Percentiles rank a stretch among this genome's conserved stretches.
These are phyloP conservation scores for Mylabris sibirica DNA, from an alignment of 2,888 invertebrate genomes.

Conservation along the genomic window DNA sequence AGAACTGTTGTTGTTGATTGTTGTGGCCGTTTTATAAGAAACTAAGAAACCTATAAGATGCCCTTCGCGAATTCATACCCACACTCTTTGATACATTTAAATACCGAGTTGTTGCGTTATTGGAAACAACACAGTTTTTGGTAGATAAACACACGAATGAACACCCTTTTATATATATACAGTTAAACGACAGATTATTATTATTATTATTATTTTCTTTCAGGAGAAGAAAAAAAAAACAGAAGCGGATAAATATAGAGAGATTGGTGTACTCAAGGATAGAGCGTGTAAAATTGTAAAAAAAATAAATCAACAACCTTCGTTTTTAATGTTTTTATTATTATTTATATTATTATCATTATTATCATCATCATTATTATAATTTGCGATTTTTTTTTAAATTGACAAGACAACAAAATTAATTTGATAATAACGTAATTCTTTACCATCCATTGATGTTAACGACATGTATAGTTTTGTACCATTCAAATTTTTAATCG, in stretches of 20 bases:
- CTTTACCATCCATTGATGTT: slow-evolving; percentile 11
- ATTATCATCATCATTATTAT: not conserved
- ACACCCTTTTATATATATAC: slow-evolving; percentile 8
- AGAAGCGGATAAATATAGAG: not conserved
- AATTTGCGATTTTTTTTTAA: not conserved
- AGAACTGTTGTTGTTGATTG: not conserved
- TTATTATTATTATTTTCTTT: not conserved
- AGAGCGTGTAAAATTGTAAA: not conserved
- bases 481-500: not conserved
- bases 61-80: slow-evolving; percentile 11
- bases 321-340: not conserved
- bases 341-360: not conserved
- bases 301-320: not conserved
- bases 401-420: not conserved
- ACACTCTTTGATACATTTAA: slow-evolving; percentile 5
- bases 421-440: slow-evolving; percentile 22
- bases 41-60: not conserved
- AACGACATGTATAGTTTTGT: not conserved
- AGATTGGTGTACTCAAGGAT: not conserved
- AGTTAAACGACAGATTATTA: not conserved
- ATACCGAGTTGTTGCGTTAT: not conserved
- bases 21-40: not conserved
- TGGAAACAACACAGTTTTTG: not conserved
- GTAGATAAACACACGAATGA: not conserved
- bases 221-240: too few species aligned